A percentile compares a stretch with the other conserved stretches of the same genome.
These are phyloP conservation scores for Poecilia wingei DNA, from an alignment of 2,797 vertebrate species.

Conservation along the genomic window DNA sequence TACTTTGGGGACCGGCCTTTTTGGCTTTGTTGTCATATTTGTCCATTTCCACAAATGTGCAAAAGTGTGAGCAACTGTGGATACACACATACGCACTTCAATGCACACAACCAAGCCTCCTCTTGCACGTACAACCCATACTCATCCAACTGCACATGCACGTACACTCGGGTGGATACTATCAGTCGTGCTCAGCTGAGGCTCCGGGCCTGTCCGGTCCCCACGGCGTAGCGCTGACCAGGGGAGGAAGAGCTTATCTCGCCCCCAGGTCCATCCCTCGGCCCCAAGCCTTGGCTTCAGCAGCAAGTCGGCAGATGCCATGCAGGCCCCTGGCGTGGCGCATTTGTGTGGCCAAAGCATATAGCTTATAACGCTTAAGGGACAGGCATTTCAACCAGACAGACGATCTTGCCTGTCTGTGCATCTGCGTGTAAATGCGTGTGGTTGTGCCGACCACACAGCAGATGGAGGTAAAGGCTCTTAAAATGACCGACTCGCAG, in stretches of 20 bases:
- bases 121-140: constrained; percentile 33
- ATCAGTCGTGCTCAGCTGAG: constrained; percentile 83
- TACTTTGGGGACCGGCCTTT: constrained; percentile 32
- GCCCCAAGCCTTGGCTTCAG: constrained; percentile 72
- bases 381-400: constrained; percentile 71
- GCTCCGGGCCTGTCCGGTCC: constrained; percentile 74
- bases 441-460: constrained; percentile 56
- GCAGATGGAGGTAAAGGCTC: constrained; percentile 78
- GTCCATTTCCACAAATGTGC: constrained; percentile 42
- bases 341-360: constrained; percentile 68
- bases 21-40: constrained; percentile 53
- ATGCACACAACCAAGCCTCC: constrained; percentile 20
- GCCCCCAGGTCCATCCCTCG: constrained; percentile 68
- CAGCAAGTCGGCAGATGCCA: constrained; percentile 83
- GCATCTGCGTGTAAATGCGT: constrained; percentile 56
- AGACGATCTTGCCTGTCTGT: constrained; percentile 45
- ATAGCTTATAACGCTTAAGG: constrained; percentile 68
- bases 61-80: constrained; percentile 38
- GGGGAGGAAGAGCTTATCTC: constrained; percentile 78
- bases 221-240: constrained; percentile 66
- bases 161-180: constrained; percentile 78
- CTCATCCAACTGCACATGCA: constrained; percentile 39
- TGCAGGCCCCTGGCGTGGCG: constrained; percentile 68
- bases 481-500: constrained; percentile 61
- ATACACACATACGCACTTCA: constrained; percentile 17